Percentiles rank a stretch among this genome's conserved stretches.
phyloP scores from a whole-genome alignment of 2,113 vertebrate species.

The Rutilus rutilus region DNA sequence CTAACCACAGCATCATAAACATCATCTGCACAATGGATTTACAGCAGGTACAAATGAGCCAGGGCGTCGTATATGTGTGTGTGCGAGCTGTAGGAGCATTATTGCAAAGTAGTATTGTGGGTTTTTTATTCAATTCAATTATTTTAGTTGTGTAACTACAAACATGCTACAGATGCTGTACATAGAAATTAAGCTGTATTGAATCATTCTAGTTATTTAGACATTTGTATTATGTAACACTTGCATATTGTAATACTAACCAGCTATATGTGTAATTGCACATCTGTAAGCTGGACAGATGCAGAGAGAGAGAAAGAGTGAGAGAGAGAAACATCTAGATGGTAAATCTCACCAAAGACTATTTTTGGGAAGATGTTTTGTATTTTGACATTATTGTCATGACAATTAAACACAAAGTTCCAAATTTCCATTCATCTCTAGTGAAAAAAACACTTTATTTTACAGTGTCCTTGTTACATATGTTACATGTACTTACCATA shows the following conservation, averaged over 20 bases:
- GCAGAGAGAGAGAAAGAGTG: too few relatives aligned
- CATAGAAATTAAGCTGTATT: not conserved
- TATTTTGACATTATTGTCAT: not conserved
- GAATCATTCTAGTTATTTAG: not conserved
- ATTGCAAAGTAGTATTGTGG: not conserved
- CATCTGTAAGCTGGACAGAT: not conserved
- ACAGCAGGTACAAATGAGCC: constrained; percentile 1
- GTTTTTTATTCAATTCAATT: not conserved
- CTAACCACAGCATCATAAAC: constrained; percentile 17
- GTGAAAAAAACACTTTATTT: too few relatives aligned
- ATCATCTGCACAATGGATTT: constrained; percentile 28
- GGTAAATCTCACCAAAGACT: not conserved
- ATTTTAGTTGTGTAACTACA: not conserved
- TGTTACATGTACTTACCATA: too few relatives aligned
- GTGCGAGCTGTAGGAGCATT: not conserved
- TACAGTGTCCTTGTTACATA: too few relatives aligned
- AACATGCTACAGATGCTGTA: not conserved
- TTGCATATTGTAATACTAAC: not conserved
- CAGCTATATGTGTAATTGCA: not conserved
- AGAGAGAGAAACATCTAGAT: not conserved
- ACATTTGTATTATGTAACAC: not conserved
- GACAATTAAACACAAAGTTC: not conserved
- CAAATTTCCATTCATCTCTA: not conserved
- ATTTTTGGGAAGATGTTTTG: not conserved
- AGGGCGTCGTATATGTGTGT: not conserved